These are phyloP conservation scores for Cyanoramphus novaezelandiae DNA, from an alignment of 2,113 vertebrate species.

Conservation along the genomic window DNA sequence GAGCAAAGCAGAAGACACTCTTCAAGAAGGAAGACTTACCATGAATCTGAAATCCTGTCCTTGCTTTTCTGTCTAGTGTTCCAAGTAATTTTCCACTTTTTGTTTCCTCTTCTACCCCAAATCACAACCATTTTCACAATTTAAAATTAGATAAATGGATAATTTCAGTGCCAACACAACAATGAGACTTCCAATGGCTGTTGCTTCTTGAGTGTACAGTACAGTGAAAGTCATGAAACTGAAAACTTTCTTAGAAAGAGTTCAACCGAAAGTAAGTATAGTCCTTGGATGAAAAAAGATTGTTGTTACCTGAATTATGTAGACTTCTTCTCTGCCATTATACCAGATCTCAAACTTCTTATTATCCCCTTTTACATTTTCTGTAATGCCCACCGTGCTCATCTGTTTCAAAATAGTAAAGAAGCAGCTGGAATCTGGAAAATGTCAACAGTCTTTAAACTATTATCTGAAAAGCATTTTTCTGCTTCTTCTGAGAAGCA, in stretches of 20 bases:
- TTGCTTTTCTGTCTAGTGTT: background rate
- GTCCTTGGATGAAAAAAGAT: background rate
- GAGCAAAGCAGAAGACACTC: background rate
- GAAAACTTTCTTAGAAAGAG: background rate
- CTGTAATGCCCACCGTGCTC: constrained; percentile 91
- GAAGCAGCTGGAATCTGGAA: background rate
- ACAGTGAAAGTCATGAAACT: background rate
- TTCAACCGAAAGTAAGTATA: background rate
- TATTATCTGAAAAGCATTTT: background rate
- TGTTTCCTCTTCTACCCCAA: background rate
- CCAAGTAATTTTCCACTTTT: background rate
- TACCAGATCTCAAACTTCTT: constrained; percentile 97
- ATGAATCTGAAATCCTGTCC: background rate
- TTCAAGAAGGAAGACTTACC: background rate
- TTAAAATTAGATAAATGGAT: background rate
- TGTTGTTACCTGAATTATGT: constrained; percentile 89
- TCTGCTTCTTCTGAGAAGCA: background rate
- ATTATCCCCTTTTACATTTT: constrained; percentile 89
- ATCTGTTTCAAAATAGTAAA: constrained; percentile 79
- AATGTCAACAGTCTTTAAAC: background rate
- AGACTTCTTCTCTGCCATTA: constrained; percentile 92
- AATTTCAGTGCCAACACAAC: background rate
- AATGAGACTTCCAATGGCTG: background rate
- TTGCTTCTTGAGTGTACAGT: background rate
- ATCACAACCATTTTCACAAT: background rate